phyloP scores from a whole-genome alignment of 2,888 invertebrate species.

The Chorisops tibialis region DNA sequence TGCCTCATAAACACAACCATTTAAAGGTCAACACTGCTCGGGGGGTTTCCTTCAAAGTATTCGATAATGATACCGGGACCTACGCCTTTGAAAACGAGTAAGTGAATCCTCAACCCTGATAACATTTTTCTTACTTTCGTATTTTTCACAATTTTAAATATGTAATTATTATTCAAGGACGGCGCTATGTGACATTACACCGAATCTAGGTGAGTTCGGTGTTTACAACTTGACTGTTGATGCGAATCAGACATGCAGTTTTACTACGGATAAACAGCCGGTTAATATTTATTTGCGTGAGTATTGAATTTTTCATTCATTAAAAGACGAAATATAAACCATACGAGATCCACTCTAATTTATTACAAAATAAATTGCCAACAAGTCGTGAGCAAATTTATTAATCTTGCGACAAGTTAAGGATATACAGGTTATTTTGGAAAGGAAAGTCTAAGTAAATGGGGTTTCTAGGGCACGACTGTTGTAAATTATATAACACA shows the following conservation, averaged over 20 bases:
- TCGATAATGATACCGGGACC: conserved; percentile 53
- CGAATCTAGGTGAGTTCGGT: conserved; percentile 67
- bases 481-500: background rate
- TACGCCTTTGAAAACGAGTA: conserved; percentile 51
- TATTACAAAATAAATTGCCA: no score
- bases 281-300: conserved; percentile 71
- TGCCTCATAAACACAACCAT: conserved; percentile 40
- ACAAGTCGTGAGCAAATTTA: no score
- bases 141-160: conserved; percentile 25
- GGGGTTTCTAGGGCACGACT: no score
- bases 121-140: background rate
- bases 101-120: conserved; percentile 32
- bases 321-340: background rate
- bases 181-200: conserved; percentile 59
- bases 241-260: conserved; percentile 55
- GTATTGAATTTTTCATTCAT: conserved; percentile 45
- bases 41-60: conserved; percentile 58
- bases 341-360: no score
- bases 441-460: no score
- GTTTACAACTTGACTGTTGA: conserved; percentile 63
- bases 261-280: conserved; percentile 60
- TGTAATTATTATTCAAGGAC: conserved; percentile 50
- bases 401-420: no score
- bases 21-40: conserved; percentile 56
- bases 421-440: no score